Evolutionary conservation across 2,113 vertebrate species (phyloP).

Genomic region (Dromas ardeola): DNA sequence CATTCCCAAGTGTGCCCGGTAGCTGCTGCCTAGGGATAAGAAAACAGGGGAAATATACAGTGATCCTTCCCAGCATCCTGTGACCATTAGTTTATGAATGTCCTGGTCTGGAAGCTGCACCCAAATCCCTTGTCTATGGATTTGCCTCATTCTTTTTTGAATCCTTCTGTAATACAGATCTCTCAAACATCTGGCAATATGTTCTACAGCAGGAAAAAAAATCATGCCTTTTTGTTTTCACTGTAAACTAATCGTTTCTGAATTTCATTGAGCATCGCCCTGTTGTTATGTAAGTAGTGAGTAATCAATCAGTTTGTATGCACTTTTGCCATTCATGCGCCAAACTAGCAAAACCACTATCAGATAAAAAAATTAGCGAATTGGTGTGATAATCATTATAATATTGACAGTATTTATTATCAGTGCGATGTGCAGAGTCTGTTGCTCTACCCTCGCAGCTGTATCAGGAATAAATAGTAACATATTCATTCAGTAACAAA

Average conservation of each 20-base stretch:
- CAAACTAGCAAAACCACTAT: not conserved
- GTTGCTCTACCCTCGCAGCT: not conserved
- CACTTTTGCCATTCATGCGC: not conserved
- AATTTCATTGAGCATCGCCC: not conserved
- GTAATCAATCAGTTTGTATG: not conserved
- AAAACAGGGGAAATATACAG: not conserved
- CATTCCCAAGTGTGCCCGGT: not conserved
- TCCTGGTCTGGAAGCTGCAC: not conserved
- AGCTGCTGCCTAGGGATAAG: not conserved
- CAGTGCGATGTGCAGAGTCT: not conserved
- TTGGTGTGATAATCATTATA: not conserved
- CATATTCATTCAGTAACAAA: not conserved
- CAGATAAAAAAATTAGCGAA: not conserved
- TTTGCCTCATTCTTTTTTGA: not conserved
- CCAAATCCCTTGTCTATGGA: not conserved
- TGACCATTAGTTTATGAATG: fast-evolving
- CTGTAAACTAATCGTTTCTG: not conserved
- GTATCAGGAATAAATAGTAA: not conserved
- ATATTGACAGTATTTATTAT: not conserved
- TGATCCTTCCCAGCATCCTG: not conserved
- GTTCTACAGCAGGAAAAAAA: not conserved
- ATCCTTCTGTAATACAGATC: not conserved
- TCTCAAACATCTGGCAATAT: not conserved
- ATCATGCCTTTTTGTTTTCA: not conserved
- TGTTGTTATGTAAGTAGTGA: not conserved